Percentiles rank a stretch among this genome's conserved stretches.
phyloP scores from a whole-genome alignment of 2,113 vertebrate species.

The Cyprinodon variegatus region DNA sequence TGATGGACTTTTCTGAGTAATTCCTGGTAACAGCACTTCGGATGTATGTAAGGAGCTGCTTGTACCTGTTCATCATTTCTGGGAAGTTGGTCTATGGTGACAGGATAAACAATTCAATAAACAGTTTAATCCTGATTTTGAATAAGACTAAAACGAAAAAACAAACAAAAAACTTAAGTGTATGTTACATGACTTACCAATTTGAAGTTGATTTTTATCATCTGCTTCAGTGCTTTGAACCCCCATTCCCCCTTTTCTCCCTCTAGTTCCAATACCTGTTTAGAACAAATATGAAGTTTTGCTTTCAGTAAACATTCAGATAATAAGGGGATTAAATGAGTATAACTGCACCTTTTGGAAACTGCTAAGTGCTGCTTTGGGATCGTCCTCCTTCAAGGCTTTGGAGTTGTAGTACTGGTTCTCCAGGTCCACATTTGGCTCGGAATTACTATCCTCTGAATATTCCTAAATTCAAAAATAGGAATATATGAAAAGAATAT shows the following conservation, averaged over 20 bases:
- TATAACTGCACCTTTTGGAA: conserved; percentile 92
- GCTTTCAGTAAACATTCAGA: background rate
- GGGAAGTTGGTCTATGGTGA: conserved; percentile 91
- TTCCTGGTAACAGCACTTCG: conserved; percentile 98
- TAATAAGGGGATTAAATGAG: background rate
- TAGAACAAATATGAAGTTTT: background rate
- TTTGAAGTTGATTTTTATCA: conserved; percentile 99
- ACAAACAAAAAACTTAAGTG: background rate
- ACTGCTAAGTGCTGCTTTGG: conserved; percentile 96
- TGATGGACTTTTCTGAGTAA: conserved; percentile 99
- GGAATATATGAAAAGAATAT: background rate
- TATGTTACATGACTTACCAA: conserved; percentile 81
- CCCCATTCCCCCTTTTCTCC: conserved; percentile 99
- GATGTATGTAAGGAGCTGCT: conserved; percentile 98
- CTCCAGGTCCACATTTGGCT: conserved; percentile 99
- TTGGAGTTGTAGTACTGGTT: conserved; percentile 99
- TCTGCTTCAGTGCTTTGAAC: conserved; percentile 99
- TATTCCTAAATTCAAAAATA: conserved; percentile 85
- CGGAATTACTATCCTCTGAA: conserved; percentile 98
- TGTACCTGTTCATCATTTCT: conserved; percentile 99
- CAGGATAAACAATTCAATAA: background rate
- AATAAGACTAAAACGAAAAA: background rate
- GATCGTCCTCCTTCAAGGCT: conserved; percentile 98
- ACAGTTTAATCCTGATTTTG: background rate
- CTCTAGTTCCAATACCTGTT: conserved; percentile 96